Evolutionary conservation across 2,888 invertebrate genomes (phyloP).

Genomic region (Odontocolon sp.): DNA sequence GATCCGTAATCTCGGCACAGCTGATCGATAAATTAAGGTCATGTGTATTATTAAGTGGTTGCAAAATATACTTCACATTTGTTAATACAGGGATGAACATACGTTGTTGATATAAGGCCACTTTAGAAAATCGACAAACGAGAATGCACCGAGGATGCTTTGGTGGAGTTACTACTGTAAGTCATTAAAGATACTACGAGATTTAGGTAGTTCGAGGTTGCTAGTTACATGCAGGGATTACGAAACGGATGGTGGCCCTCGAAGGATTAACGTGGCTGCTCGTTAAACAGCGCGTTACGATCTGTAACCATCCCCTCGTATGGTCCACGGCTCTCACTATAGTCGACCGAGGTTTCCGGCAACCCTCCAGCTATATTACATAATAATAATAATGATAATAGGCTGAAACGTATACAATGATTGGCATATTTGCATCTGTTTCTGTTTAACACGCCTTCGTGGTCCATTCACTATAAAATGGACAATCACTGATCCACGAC

Average conservation of each 20-base stretch:
- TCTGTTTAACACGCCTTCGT: no score
- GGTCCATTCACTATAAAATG: no score
- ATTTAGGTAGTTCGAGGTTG: slow-evolving; percentile 20
- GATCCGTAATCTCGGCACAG: no score
- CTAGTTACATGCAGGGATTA: slow-evolving; percentile 63
- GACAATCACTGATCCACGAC: no score
- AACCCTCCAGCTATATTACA: slow-evolving; percentile 17
- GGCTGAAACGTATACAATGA: no score
- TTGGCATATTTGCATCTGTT: no score
- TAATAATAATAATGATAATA: slow-evolving; percentile 40
- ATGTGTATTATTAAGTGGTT: no score
- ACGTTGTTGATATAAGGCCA: slow-evolving; percentile 6
- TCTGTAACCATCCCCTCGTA: slow-evolving; percentile 16
- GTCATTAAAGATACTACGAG: slow-evolving; percentile 26
- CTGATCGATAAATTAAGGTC: no score
- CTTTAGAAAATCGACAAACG: not conserved
- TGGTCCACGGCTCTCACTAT: not conserved
- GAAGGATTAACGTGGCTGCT: slow-evolving; percentile 68
- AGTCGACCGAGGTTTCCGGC: slow-evolving; percentile 23
- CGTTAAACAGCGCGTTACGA: slow-evolving; percentile 72
- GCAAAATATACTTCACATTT: not conserved
- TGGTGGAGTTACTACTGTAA: not conserved
- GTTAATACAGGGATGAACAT: not conserved
- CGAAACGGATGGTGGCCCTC: slow-evolving; percentile 59
- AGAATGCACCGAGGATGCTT: not conserved